Conservation (phyloP, 2,888 invertebrate species). For the Ypsolopha scabrella region DNA sequence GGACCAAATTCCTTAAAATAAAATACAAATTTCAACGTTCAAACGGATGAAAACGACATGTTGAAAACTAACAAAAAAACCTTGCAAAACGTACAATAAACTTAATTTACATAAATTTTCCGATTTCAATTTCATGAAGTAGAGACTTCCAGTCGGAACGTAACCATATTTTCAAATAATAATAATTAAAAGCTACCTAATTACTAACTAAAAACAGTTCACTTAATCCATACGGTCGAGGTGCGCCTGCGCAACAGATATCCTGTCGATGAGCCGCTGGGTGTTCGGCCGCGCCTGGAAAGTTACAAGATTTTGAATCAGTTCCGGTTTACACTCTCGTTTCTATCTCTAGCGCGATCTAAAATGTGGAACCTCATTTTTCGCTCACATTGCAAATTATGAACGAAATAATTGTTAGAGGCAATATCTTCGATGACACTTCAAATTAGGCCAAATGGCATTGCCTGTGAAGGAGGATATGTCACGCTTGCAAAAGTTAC, state of each 20-base stretch:
- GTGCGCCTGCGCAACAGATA: constrained; percentile 57
- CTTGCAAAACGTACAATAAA: constrained; percentile 10
- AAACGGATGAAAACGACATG: too few relatives aligned
- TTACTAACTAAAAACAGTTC: constrained; percentile 10
- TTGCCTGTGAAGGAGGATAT: too few relatives aligned
- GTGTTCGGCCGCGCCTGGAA: constrained; percentile 58
- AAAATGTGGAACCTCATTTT: too few relatives aligned
- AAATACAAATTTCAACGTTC: too few relatives aligned
- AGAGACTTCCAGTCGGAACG: background rate
- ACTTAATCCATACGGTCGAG: constrained; percentile 57
- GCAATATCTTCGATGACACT: too few relatives aligned
- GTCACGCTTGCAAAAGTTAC: too few relatives aligned
- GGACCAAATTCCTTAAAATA: background rate
- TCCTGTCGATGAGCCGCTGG: constrained; percentile 49
- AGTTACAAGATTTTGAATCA: background rate
- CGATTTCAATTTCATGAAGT: background rate
- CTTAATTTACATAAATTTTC: background rate
- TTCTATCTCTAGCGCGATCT: too few relatives aligned
- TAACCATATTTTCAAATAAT: background rate
- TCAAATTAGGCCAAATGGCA: too few relatives aligned
- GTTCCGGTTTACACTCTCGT: too few relatives aligned
- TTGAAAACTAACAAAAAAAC: constrained; percentile 4
- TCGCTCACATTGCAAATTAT: too few relatives aligned
- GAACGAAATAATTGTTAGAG: too few relatives aligned
- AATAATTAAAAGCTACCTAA: background rate